Evolutionary conservation across 2,888 invertebrate species (phyloP).

Genomic region (Drosophila vallismaia): DNA sequence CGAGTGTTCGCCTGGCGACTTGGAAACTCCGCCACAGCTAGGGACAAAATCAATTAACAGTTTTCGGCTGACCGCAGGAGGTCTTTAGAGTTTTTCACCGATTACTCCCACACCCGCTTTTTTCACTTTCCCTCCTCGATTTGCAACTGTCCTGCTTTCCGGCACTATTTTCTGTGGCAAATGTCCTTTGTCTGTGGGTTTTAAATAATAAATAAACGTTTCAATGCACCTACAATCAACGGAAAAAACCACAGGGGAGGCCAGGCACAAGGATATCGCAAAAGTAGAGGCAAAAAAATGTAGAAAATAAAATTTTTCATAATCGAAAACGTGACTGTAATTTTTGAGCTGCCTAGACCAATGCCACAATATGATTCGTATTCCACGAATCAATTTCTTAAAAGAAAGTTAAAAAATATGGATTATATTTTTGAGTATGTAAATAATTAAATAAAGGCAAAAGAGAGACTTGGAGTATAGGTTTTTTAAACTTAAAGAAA

Average conservation of each 20-base stretch:
- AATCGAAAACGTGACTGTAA: slow-evolving; percentile 81
- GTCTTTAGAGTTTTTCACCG: slow-evolving; percentile 11
- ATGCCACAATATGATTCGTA: slow-evolving; percentile 17
- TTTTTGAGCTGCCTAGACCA: slow-evolving; percentile 56
- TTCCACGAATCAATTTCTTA: slow-evolving; percentile 16
- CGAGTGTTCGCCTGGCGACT: slow-evolving; percentile 7
- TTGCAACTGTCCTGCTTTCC: slow-evolving; percentile 3
- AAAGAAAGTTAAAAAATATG: too few species aligned
- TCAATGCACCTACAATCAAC: slow-evolving; percentile 48
- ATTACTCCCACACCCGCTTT: neutral
- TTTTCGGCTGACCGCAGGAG: slow-evolving; percentile 47
- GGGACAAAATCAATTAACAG: slow-evolving; percentile 72
- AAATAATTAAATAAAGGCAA: too few species aligned
- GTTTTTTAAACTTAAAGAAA: too few species aligned
- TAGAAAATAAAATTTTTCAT: slow-evolving; percentile 76
- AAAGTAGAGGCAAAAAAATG: slow-evolving; percentile 47
- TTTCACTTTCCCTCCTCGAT: neutral
- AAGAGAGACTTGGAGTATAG: too few species aligned
- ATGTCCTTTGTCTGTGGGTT: slow-evolving; percentile 38
- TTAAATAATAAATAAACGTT: slow-evolving; percentile 59
- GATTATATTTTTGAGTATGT: too few species aligned
- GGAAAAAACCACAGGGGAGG: slow-evolving; percentile 12
- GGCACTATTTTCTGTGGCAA: slow-evolving; percentile 4
- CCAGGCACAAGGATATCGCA: slow-evolving; percentile 7
- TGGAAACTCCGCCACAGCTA: slow-evolving; percentile 24